Base-by-base conservation (phyloP, 2,113 vertebrate species). In the Leptobrachium ailaonicum region DNA sequence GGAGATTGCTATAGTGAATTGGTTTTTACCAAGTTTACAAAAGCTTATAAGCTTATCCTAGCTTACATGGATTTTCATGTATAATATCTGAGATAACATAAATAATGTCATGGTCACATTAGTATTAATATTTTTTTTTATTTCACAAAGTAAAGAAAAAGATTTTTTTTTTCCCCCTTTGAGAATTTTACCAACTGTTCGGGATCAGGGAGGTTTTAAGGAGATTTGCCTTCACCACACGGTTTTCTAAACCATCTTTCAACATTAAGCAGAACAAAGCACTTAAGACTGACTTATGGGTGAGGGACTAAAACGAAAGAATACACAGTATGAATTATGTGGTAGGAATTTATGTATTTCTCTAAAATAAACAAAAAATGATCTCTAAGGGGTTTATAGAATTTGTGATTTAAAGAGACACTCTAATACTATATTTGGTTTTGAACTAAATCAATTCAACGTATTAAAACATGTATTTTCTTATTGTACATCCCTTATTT, bases 41-140 rank as follows among this genome's bases (percentile, higher is more conserved):
- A 43, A 72, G 47, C 73, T 83, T 86, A 82, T 80, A 69, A 80
- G 73, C 83, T 86, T 86, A 73, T 78, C 70, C 62, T 71, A 71
- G 83, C 80, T 84, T 86, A 84, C 74, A 47, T 53, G 63, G 76
- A 44, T 9, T 71, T 86, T 62, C 56, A 63, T 2, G 67, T 80
- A 32, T 1, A 7, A 64, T 83, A 41, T 74, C 82, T 10, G 69
- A 83, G 87, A 82, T 82, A 80, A 70, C 74, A 32, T 71, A 74
- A 80, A 43, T 84, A 66, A 86, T 82, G 78, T 79, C 54, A 83
- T 6, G 32, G 79, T 85, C 82, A 74, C 79, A 80, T 81, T 73
- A 67, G n/a, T 75, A 14, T 75, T 86, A 6, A 53, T 45, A 44
- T 82, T 80, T 82, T 83, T 32, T 41, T 84, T 84, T 82, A 13